These are phyloP conservation scores for Bos indicus DNA, from an alignment of 2,113 vertebrate species.

Conservation along the genomic window DNA sequence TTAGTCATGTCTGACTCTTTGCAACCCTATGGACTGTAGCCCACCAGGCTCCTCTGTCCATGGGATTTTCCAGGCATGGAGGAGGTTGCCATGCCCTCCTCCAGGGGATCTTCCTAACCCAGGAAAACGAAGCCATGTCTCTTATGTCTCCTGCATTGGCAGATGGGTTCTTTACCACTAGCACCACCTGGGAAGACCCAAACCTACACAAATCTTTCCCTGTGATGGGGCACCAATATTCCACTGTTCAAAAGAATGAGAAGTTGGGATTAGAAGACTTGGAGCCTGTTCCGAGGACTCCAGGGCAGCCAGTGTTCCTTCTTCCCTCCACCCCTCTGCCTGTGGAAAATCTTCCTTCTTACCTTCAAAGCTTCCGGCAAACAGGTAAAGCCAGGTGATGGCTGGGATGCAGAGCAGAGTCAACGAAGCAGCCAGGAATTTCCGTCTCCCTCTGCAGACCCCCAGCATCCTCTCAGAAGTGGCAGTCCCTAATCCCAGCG, in stretches of 20 bases:
- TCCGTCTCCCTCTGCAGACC: conserved; percentile 98
- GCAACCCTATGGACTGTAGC: neutral
- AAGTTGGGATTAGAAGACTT: neutral
- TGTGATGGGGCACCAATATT: rapidly evolving
- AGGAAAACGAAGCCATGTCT: neutral
- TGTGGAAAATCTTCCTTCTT: conserved; percentile 42
- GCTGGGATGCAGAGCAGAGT: conserved; percentile 95
- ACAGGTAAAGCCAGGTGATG: conserved; percentile 97
- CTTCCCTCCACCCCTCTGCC: neutral
- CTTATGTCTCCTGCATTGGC: neutral
- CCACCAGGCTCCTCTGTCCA: neutral
- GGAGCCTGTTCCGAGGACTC: neutral
- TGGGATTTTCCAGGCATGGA: neutral
- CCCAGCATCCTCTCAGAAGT: conserved; percentile 95
- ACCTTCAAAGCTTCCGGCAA: conserved; percentile 96
- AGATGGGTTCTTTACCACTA: neutral
- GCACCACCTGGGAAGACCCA: neutral
- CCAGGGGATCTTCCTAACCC: neutral
- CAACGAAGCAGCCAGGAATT: conserved; percentile 95
- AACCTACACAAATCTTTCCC: neutral
- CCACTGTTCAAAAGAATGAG: neutral
- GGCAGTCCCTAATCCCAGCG: conserved; percentile 77
- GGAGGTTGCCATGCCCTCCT: neutral
- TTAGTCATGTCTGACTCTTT: neutral
- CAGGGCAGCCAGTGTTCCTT: rapidly evolving